Percentiles rank a stretch among this genome's conserved stretches.
Evolutionary conservation across 2,888 invertebrate species (phyloP).

Genomic region (Melipona bicolor): DNA sequence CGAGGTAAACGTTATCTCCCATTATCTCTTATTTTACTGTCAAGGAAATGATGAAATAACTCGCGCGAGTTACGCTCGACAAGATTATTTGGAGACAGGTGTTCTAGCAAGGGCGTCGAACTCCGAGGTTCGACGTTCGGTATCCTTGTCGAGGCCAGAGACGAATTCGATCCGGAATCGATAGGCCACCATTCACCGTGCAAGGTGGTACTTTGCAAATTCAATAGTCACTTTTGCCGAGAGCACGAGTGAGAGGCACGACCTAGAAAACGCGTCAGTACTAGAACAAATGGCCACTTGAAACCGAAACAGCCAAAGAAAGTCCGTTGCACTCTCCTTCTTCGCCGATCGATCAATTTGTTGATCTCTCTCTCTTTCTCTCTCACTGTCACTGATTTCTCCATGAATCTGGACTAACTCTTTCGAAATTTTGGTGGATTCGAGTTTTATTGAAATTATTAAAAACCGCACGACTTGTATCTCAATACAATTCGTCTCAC

Average conservation of each 20-base stretch:
- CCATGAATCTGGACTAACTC: background rate
- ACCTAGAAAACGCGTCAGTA: conserved; percentile 69
- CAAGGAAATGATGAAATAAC: background rate
- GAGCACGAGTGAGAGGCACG: conserved; percentile 73
- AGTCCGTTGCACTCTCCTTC: conserved; percentile 62
- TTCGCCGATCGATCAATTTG: conserved; percentile 33
- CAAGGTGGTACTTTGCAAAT: conserved; percentile 50
- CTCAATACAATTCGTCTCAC: no score
- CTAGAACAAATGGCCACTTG: conserved; percentile 61
- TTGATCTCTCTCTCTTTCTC: conserved; percentile 26
- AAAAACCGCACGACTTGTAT: no score
- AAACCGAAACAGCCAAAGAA: conserved; percentile 70
- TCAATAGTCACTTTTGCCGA: conserved; percentile 69
- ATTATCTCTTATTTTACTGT: background rate
- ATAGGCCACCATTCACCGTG: conserved; percentile 61
- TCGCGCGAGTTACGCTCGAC: background rate
- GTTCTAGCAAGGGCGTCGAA: background rate
- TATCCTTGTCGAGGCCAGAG: conserved; percentile 57
- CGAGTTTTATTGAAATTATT: no score
- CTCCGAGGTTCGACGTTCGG: conserved; percentile 20
- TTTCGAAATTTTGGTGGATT: no score
- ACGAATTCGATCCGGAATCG: conserved; percentile 61
- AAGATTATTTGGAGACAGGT: background rate
- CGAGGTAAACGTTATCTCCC: conserved; percentile 84
- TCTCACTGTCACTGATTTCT: background rate